Base-by-base conservation (phyloP, 2,888 invertebrate species). In the Torymus aiolomorphi region DNA sequence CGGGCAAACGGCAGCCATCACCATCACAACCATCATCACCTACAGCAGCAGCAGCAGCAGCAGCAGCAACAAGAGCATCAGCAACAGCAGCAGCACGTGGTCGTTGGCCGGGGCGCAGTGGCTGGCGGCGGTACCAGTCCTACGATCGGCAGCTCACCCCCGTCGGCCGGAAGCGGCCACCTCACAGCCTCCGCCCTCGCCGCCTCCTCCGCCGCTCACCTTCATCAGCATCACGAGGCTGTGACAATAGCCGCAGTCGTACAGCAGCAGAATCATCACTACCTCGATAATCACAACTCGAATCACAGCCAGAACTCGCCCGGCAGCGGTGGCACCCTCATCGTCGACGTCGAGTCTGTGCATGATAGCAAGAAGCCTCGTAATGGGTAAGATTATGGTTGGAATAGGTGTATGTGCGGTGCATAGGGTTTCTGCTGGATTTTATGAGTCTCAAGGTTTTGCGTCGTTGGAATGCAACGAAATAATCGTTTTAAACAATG, bases 281-380 rank as follows among this genome's bases (percentile, higher is more conserved):
- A 87, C 83, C 88, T 88, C 78, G 89, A 89, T 86, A 87, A 89
- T 78, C 88, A 88, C 71, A 89, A 88, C 83, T 87, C 89, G 74
- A 89, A 88, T 84, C 88, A 88, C 77, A 86, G 84, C 65, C 77
- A 75, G 56, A 74, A 61, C 59, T 78, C 81, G 2, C 42, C 42
- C 73, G 24, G 67, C 16, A 65, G 67, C 49, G 54, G 56, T 1
- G 51, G 54, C 10, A 72, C 62, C 31, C 73, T 76, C 66, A 61
- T 77, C 77, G 88, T 88, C 56, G 89, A 89, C 82, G 84, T 88
- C 72, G 89, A 90, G 78, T 78, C 82, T 20, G 84, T 85, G 65
- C 88, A 87, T 77, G 90, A 90, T 83, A 88, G 84, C 84, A 90
- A 90, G 89, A 89, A 84, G 66, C 85, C 89, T 65, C 86, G 89